Percentiles rank a stretch among this genome's conserved stretches.
phyloP scores from a whole-genome alignment of 2,888 invertebrate species.

The Rhaphigaster nebulosa region DNA sequence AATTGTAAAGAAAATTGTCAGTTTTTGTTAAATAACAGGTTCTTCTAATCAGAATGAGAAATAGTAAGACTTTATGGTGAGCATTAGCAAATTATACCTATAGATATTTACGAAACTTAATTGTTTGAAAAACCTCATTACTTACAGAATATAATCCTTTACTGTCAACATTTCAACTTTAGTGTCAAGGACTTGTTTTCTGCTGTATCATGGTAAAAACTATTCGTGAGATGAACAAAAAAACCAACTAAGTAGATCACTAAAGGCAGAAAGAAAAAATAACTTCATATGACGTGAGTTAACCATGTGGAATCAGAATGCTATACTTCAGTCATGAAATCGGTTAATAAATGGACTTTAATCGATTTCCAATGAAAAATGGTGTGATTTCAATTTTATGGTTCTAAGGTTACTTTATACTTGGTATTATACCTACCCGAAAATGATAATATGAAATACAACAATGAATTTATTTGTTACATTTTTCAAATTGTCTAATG shows the following conservation, averaged over 20 bases:
- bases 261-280: constrained; percentile 3
- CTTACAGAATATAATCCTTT: constrained; percentile 8
- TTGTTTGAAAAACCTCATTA: not conserved
- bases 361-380: not conserved
- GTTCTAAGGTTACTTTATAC: not conserved
- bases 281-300: not conserved
- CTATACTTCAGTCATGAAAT: not conserved
- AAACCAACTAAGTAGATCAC: not conserved
- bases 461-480: not conserved
- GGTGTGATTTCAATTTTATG: not conserved
- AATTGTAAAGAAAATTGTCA: not conserved
- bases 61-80: not conserved
- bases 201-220: not conserved
- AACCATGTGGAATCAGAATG: constrained; percentile 20
- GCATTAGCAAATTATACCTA: not conserved
- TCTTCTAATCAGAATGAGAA: not conserved
- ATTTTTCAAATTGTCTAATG: not conserved
- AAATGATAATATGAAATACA: not conserved
- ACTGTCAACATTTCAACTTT: not conserved
- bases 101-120: not conserved
- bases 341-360: not conserved
- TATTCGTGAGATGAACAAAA: not conserved
- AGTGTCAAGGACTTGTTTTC: not conserved
- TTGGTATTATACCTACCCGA: not conserved
- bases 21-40: not conserved